Conservation (phyloP, 1,140 invertebrate genomes). For the Plodia interpunctella region DNA sequence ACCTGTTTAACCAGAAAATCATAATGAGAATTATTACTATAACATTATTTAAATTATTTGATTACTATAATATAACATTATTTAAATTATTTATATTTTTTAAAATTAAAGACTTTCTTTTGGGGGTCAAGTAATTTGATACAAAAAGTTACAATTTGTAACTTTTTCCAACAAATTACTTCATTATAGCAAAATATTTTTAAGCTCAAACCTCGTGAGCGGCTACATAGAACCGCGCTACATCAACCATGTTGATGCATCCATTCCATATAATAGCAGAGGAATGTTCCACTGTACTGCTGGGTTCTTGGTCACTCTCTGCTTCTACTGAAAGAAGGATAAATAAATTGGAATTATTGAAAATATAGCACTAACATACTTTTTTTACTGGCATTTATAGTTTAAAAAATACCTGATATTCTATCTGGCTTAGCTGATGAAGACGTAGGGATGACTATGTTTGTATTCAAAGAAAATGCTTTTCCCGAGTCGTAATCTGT, state of each 20-base stretch:
- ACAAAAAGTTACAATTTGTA: no score
- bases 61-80: no score
- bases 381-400: neutral
- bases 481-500: constrained; percentile 49
- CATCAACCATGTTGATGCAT: constrained; percentile 92
- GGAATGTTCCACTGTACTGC: constrained; percentile 76
- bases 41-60: no score
- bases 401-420: constrained; percentile 46
- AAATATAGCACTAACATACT: constrained; percentile 7
- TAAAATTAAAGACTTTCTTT: constrained; percentile 17
- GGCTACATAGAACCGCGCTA: constrained; percentile 91
- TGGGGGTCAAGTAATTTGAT: no score
- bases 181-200: no score
- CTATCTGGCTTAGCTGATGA: constrained; percentile 63
- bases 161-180: no score
- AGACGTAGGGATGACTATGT: constrained; percentile 36
- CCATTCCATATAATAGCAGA: constrained; percentile 88
- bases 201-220: constrained; percentile 84
- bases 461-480: constrained; percentile 46
- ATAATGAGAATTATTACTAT: neutral
- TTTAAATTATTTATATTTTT: no score
- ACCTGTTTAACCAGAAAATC: constrained; percentile 41
- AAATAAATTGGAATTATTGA: constrained; percentile 10
- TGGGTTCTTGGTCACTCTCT: constrained; percentile 80
- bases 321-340: constrained; percentile 47